Evolutionary conservation across 2,888 invertebrate genomes (phyloP), one percentile per base, ranked within the genome.

Genomic region (Pycnomerus fuliginosus): DNA sequence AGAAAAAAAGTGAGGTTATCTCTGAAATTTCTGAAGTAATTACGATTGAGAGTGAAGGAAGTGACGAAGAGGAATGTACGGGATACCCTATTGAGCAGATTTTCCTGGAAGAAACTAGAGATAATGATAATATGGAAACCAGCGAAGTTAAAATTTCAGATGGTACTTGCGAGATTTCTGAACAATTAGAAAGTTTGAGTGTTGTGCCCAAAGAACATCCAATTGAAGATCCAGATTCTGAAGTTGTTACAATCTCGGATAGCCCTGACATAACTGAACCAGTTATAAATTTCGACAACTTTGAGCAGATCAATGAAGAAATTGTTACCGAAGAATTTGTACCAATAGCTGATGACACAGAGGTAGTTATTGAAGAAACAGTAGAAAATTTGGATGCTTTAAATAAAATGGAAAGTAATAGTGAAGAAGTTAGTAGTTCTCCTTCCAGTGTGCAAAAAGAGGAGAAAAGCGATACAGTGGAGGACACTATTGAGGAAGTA

Each of bases 301-400:
- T 39, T 28, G 42, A 49, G 17, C 58, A 56, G 31, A 33, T 61
- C 25, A 44, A 56, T 23, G 53, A 61, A 1, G 65, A 64, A 41
- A 65, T 61, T 52, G 50, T 62, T 35, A 52, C 59, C 3, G 65
- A 56, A 48, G 54, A 54, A 34, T 38, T 54, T 41, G 37, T 51
- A 22, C 28, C 45, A 10, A 34, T 27, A 20, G 37, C 39, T 32
- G 53, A 46, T 31, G 50, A 48, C 27, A 41, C 48, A 15, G 50
- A 53, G 33, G 40, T 36, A n/a, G 38, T 51, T 1, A 46, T 44
- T 20, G 48, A 52, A 10, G 45, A 46, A 30, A 34, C 28, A 29
- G 25, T 2, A 35, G 25, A 35, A 32, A 28, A 11, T 23, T 20
- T 15, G 12, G 39, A 48, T n/a, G 45, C 41, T 28, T 29, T 7